Conservation (phyloP, 2,888 invertebrate species). For the Stenotaenia linearis region DNA sequence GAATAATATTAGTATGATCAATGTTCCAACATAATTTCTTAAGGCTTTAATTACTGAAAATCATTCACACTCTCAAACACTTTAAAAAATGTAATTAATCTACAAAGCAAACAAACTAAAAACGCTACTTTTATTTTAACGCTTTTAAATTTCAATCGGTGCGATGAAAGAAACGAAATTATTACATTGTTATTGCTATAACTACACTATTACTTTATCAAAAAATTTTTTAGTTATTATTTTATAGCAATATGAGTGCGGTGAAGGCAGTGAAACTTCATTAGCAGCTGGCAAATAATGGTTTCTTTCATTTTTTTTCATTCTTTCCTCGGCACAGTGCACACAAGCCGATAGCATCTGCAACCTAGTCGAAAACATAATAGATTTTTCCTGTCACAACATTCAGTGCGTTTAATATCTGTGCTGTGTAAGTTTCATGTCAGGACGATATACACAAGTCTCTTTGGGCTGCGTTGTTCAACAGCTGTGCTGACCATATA, state of each 20-base stretch:
- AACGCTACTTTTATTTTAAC: no score
- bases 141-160: no score
- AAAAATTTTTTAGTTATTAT: neutral
- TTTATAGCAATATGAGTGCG: conserved; percentile 2
- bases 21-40: no score
- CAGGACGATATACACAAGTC: conserved; percentile 24
- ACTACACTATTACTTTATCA: neutral
- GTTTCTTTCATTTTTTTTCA: conserved; percentile 8
- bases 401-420: conserved; percentile 22
- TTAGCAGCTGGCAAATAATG: conserved; percentile 23
- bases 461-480: conserved; percentile 26
- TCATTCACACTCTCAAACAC: no score
- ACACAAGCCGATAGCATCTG: conserved; percentile 26
- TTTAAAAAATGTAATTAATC: no score
- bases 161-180: neutral
- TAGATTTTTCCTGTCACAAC: conserved; percentile 26
- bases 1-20: no score
- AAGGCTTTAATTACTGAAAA: no score
- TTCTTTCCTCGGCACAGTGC: conserved; percentile 1
- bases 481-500: conserved; percentile 31
- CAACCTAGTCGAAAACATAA: conserved; percentile 26
- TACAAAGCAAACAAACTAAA: no score
- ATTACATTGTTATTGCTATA: neutral
- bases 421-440: conserved; percentile 24
- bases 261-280: conserved; percentile 22